phyloP scores from a whole-genome alignment of 92 coral and sea anemone species.

The Parazoanthus swiftii region DNA sequence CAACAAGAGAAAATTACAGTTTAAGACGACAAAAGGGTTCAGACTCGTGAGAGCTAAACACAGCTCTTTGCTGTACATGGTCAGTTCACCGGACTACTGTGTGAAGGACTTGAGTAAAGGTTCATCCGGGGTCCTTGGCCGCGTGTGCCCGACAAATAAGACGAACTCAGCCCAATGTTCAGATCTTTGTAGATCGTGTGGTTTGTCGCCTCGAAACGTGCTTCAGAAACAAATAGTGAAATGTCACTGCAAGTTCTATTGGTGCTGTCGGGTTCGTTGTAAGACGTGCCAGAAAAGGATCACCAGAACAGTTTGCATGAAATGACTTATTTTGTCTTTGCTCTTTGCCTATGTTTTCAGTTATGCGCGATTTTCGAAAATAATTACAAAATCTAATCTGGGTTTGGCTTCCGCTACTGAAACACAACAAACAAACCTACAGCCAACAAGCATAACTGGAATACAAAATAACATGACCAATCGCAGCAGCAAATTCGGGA shows the following conservation, averaged over 20 bases:
- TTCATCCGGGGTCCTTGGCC: constrained; percentile 77
- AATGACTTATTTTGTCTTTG: neutral
- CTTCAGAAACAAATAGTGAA: constrained; percentile 43
- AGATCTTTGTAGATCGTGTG: constrained; percentile 69
- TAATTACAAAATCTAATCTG: too few relatives aligned
- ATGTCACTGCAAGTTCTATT: constrained; percentile 81
- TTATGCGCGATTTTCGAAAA: too few relatives aligned
- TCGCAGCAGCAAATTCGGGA: too few relatives aligned
- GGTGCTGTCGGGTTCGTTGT: constrained; percentile 88
- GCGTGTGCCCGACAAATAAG: constrained; percentile 69
- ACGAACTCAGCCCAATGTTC: constrained; percentile 50
- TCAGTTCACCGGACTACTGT: constrained; percentile 89
- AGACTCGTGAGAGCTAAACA: constrained; percentile 56
- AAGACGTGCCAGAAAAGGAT: constrained; percentile 45
- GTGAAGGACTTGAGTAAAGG: constrained; percentile 51
- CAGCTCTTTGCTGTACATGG: constrained; percentile 62
- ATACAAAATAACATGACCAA: too few relatives aligned
- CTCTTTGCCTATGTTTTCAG: too few relatives aligned
- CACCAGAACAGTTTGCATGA: constrained; percentile 48
- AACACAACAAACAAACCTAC: too few relatives aligned
- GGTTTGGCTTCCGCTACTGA: too few relatives aligned
- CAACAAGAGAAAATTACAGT: constrained; percentile 40
- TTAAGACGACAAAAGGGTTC: constrained; percentile 37
- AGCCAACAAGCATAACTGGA: too few relatives aligned
- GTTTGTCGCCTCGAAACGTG: constrained; percentile 22